Conservation (phyloP, 2,113 vertebrate genomes). For the Rhagologus leucostigma region DNA sequence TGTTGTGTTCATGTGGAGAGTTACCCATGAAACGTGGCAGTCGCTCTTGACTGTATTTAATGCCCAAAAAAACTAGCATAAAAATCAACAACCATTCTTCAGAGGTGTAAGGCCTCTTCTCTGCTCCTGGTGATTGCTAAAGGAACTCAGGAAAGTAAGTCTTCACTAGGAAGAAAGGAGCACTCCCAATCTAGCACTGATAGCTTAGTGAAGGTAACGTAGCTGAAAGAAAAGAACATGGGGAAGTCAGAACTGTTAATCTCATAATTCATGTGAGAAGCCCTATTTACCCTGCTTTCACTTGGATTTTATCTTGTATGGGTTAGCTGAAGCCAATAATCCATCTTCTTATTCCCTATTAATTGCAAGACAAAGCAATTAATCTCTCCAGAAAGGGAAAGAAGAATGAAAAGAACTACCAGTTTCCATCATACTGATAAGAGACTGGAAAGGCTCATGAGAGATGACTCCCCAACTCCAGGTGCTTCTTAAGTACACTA, state of each 20-base stretch:
- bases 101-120: not conserved
- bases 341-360: not conserved
- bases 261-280: not conserved
- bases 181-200: not conserved
- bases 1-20: not conserved
- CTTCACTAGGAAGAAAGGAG: not conserved
- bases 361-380: not conserved
- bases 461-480: not conserved
- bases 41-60: not conserved
- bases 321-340: not conserved
- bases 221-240: not conserved
- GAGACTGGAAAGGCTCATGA: not conserved
- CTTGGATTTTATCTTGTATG: constrained; percentile 2
- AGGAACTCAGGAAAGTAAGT: not conserved
- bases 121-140: not conserved
- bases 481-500: not conserved
- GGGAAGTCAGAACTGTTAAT: constrained; percentile 26
- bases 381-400: not conserved
- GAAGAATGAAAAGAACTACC: not conserved
- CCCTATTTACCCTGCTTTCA: not conserved
- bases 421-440: not conserved
- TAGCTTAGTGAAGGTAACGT: not conserved
- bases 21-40: not conserved
- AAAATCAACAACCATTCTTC: not conserved
- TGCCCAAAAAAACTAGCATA: not conserved